phyloP scores from a whole-genome alignment of 2,797 vertebrate genomes.

The Merluccius polli region DNA sequence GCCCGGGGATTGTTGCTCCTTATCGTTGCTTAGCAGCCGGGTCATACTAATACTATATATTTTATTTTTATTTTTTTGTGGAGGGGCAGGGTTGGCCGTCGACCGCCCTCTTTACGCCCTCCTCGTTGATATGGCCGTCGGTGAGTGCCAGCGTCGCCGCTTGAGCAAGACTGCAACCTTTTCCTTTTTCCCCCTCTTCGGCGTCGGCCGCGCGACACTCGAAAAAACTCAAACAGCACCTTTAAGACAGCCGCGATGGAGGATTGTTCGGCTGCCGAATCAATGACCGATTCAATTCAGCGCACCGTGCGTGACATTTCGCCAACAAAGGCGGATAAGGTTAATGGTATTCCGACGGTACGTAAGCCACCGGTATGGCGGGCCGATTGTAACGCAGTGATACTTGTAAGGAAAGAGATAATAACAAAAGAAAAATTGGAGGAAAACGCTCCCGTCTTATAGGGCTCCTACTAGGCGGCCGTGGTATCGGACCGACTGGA shows the following conservation, averaged over 20 bases:
- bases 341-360: conserved; percentile 72
- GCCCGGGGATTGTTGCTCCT: conserved; percentile 36
- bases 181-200: conserved; percentile 31
- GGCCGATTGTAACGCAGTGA: conserved; percentile 58
- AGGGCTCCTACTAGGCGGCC: neutral
- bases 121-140: too few species aligned
- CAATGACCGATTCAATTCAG: conserved; percentile 73
- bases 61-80: neutral
- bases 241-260: conserved; percentile 33
- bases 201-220: neutral
- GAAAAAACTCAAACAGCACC: neutral
- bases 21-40: conserved; percentile 46
- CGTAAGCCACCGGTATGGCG: conserved; percentile 47
- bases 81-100: too few species aligned
- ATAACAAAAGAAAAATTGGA: neutral
- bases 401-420: conserved; percentile 60
- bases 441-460: neutral
- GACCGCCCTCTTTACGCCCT: too few species aligned
- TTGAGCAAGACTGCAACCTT: neutral
- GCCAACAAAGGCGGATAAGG: conserved; percentile 65
- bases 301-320: conserved; percentile 71
- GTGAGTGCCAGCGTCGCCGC: neutral
- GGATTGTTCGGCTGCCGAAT: conserved; percentile 60
- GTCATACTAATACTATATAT: neutral
- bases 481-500: too few species aligned